Evolutionary conservation across 2,113 vertebrate species (phyloP).

Genomic region (Lagopus leucura): DNA sequence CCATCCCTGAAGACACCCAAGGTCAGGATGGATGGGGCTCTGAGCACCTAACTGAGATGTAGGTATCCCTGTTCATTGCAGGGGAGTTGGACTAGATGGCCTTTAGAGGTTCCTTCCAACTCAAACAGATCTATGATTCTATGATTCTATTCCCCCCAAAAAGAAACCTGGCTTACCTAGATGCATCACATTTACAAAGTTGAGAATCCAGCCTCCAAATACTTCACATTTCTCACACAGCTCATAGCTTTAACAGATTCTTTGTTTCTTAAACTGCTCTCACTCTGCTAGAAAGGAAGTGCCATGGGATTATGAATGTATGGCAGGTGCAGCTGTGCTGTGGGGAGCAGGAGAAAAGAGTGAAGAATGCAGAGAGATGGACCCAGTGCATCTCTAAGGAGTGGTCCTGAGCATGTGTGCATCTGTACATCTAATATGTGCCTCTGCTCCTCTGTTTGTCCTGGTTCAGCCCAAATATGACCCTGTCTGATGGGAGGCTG

Average conservation of each 20-base stretch:
- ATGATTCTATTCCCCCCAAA: background rate
- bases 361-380: background rate
- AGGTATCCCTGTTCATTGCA: too few species aligned
- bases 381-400: background rate
- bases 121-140: too few species aligned
- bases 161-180: background rate
- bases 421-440: background rate
- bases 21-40: too few species aligned
- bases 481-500: background rate
- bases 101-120: too few species aligned
- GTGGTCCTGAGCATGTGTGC: background rate
- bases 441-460: background rate
- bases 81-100: too few species aligned
- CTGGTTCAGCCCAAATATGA: background rate
- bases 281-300: background rate
- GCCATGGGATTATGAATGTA: fast-evolving
- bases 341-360: background rate
- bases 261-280: background rate
- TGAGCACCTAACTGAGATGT: too few species aligned
- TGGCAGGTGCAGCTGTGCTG: fast-evolving
- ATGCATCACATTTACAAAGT: background rate
- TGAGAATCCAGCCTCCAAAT: background rate
- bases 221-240: background rate
- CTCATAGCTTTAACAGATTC: background rate
- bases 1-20: too few species aligned